Base-by-base conservation (phyloP, 2,888 invertebrate species). In the Marronus borbonicus region DNA sequence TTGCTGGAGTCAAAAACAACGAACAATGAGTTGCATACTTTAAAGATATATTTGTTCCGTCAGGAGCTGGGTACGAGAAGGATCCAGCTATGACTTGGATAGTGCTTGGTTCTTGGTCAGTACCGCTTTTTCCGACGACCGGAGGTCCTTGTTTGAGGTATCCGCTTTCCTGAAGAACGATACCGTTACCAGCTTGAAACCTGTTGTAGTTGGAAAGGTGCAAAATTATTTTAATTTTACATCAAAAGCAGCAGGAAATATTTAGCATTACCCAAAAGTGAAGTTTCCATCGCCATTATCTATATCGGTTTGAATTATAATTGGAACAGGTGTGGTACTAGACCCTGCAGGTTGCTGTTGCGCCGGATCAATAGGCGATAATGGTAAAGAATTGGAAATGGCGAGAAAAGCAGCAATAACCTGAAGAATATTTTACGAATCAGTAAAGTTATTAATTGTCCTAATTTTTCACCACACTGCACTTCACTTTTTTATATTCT, bases 41-140 rank as follows among this genome's bases (percentile, higher is more conserved):
- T 76, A 91, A 86, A 8, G 84, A 77, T 88, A 91, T 90, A 70
- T 83, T 60, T 20, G 87, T 83, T 52, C 91, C 91, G 80, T 92
- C 91, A 62, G 90, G 90, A 0, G 87, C 91, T 70, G 82, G 17
- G 89, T 91, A 91, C 1, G 87, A 83, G 88, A 76, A 91, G 75
- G 83, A 80, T 10, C 91, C 90, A 4, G 79, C 64, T 81, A 80
- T 49, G 79, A 75, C 90, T 90, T 76, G 76, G 31, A 76, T 66
- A 0, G 10, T 66, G 44, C 24, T 76, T 58, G 44, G 55, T 39
- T 76, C 66, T 17, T 44, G 50, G 7, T 55, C 76, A 0, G 39
- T 17, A 2, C 31, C 68, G 20, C 50, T 49, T 76, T 52, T 76
- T 1, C 65, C 39, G 28, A 55, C 58, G 3, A 60, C 20, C 2